These are phyloP conservation scores for Telmatherina bonti DNA, from an alignment of 2,797 vertebrate genomes.

Conservation along the genomic window DNA sequence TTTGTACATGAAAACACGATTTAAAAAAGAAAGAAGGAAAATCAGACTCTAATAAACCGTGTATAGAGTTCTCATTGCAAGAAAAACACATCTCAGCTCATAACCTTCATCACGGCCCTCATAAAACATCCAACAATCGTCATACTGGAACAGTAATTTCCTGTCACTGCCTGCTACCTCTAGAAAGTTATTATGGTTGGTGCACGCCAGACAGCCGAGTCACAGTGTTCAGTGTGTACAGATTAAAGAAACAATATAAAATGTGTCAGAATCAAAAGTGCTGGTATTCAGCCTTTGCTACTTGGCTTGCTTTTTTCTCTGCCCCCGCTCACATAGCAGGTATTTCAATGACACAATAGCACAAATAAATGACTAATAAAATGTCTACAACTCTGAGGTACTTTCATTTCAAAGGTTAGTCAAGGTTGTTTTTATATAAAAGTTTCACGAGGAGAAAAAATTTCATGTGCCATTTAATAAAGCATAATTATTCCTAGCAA, in stretches of 20 bases:
- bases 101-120: background rate
- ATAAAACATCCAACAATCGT: background rate
- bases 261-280: background rate
- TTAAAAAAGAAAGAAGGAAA: no score
- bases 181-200: background rate
- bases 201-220: background rate
- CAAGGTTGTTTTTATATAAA: conserved; percentile 15
- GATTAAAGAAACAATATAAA: conserved; percentile 3
- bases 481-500: conserved; percentile 20
- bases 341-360: background rate
- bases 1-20: background rate
- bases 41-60: no score
- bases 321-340: background rate
- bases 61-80: background rate
- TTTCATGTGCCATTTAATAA: conserved; percentile 9
- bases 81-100: background rate
- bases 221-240: background rate
- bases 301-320: background rate
- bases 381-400: background rate
- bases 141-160: background rate
- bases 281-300: background rate
- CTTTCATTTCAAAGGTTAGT: background rate
- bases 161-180: background rate
- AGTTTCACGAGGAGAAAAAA: background rate
- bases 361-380: background rate